A percentile compares a stretch with the other conserved stretches of the same genome.
Evolutionary conservation across 2,797 vertebrate genomes (phyloP).

Genomic region (Spheniscus humboldti): DNA sequence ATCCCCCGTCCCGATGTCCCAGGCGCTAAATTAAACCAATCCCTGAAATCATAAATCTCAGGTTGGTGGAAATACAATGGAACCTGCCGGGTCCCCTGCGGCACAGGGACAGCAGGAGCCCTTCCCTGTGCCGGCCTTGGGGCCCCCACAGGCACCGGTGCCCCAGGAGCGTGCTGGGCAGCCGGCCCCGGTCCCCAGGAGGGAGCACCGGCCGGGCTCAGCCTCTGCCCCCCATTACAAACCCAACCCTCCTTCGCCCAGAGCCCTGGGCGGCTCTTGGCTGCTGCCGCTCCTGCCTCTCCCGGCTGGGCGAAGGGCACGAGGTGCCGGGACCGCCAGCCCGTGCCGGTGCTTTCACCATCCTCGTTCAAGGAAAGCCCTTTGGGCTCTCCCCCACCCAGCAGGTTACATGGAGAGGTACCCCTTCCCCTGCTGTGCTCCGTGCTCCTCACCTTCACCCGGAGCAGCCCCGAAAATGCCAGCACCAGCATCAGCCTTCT

Average conservation of each 20-base stretch:
- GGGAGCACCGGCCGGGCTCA: not conserved
- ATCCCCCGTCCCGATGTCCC: too few relatives aligned
- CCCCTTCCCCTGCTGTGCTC: too few relatives aligned
- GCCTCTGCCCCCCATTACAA: not conserved
- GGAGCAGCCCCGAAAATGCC: not conserved
- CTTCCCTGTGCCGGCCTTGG: not conserved
- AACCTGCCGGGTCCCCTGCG: not conserved
- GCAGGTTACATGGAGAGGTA: too few relatives aligned
- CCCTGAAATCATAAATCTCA: not conserved
- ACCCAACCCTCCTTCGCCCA: not conserved
- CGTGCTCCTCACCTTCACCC: not conserved
- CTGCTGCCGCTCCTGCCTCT: too few relatives aligned
- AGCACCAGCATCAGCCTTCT: too few relatives aligned
- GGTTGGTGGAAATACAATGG: not conserved
- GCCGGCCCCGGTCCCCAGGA: not conserved
- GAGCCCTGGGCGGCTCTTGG: not conserved
- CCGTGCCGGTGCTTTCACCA: too few relatives aligned
- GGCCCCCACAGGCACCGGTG: not conserved
- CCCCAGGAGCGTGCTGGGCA: not conserved
- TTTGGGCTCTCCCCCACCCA: too few relatives aligned
- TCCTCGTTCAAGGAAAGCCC: too few relatives aligned
- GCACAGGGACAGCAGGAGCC: not conserved
- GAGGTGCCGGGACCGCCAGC: too few relatives aligned
- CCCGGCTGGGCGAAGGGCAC: too few relatives aligned
- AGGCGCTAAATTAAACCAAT: too few relatives aligned